Evolutionary conservation across 2,888 invertebrate species (phyloP).

Genomic region (Drosophila mimetica): DNA sequence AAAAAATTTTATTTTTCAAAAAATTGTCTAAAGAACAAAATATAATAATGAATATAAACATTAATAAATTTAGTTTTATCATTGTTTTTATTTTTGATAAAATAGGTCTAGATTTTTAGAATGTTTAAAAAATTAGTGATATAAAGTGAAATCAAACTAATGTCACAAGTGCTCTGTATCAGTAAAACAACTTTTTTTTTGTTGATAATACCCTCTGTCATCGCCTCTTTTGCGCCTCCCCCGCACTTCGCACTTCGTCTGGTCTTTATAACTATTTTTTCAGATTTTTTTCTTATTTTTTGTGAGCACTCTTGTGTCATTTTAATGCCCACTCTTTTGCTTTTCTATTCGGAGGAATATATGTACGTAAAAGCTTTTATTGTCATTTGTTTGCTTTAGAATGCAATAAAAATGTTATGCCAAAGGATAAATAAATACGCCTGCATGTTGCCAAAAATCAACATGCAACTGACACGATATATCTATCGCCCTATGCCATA

Average conservation of each 20-base stretch:
- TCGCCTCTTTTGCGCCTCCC: background rate
- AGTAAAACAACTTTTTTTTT: background rate
- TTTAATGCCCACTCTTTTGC: slow-evolving; percentile 28
- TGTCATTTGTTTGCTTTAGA: slow-evolving; percentile 59
- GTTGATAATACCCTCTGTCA: background rate
- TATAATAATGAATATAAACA: no score
- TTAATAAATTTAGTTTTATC: no score
- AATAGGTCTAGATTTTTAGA: no score
- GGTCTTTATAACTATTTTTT: slow-evolving; percentile 10
- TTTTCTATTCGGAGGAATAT: slow-evolving; percentile 9
- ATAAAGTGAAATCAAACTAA: background rate
- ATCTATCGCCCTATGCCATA: slow-evolving; percentile 7
- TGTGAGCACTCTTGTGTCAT: slow-evolving; percentile 28
- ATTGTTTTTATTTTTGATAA: no score
- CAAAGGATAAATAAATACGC: slow-evolving; percentile 57
- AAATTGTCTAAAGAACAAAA: no score
- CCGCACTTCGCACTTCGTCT: background rate
- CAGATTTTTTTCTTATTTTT: background rate
- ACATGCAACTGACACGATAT: slow-evolving; percentile 40
- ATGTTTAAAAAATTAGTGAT: no score
- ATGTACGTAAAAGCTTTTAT: slow-evolving; percentile 50
- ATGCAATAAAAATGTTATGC: slow-evolving; percentile 65
- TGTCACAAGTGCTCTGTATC: background rate
- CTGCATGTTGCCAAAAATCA: slow-evolving; percentile 45
- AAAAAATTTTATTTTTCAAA: background rate